These are phyloP conservation scores for Echinometra lucunter DNA, from an alignment of 53 echinoderm and acorn worm genomes.

Conservation along the genomic window DNA sequence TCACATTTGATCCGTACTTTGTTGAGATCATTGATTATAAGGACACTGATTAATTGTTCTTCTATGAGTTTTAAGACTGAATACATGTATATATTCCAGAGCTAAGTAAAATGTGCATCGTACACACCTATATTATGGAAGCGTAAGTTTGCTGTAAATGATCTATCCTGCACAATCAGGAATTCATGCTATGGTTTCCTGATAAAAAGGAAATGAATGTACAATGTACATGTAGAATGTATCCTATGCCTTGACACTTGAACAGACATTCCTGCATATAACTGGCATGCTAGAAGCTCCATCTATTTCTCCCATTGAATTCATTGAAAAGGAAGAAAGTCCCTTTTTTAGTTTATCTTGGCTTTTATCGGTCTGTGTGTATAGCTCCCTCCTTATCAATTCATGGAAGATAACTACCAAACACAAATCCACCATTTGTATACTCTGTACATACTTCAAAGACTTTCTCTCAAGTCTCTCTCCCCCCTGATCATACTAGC, in stretches of 20 bases:
- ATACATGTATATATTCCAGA: no score
- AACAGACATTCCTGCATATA: neutral
- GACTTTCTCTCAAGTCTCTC: neutral
- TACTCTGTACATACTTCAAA: slow-evolving; percentile 40
- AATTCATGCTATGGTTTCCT: no score
- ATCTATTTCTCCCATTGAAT: neutral
- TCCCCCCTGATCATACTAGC: no score
- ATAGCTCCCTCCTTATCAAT: slow-evolving; percentile 33
- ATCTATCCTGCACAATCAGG: no score
- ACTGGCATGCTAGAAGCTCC: neutral
- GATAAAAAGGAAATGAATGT: no score
- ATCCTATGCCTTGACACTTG: neutral
- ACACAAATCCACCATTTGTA: slow-evolving; percentile 48
- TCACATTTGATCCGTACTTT: no score
- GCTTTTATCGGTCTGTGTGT: slow-evolving; percentile 8
- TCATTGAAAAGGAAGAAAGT: slow-evolving; percentile 16
- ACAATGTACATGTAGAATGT: neutral
- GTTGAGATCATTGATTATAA: no score
- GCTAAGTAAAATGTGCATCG: no score
- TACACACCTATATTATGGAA: no score
- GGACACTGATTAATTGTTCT: no score
- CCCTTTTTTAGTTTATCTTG: slow-evolving; percentile 27
- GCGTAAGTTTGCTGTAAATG: no score
- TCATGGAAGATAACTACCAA: slow-evolving; percentile 45
- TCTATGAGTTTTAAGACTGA: no score